Base-by-base conservation (phyloP, 2,888 invertebrate species). In the Rosalia funebris region DNA sequence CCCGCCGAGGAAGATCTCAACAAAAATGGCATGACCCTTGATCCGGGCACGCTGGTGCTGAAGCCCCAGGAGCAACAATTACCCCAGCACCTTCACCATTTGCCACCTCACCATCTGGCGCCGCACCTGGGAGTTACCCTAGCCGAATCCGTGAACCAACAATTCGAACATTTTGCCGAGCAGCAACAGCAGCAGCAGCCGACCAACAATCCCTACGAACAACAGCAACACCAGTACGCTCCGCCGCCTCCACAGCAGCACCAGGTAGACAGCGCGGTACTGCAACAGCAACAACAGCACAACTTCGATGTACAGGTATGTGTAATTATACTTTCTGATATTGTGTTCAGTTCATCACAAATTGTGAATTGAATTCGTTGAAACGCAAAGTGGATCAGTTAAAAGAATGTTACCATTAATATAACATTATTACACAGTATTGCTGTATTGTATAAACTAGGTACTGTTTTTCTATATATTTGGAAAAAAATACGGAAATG, bases 1-100 rank as follows among this genome's bases (percentile, higher is more conserved):
- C 95, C 96, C 47, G 93, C 93, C 11, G 95, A 95, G 82, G 92
- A 92, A 75, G 93, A 93, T 60, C 83, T 87, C 59, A 84, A 84
- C 65, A 88, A 88, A 76, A 87, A 87, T 72, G 74, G 80, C 54
- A 72, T 75, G 55, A 68, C 72, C n/a, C 70, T 78, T 48, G 77
- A 78, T 62, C 73, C 75, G 74, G 83, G 53, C 42, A 53, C 53
- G 16, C 34, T 53, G 53, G 53, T 53, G 17, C 42, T 53, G 32
- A 53, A 64, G 19, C 60, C 58, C 25, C 87, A 82, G 83, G 75
- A 59, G 78, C 82, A 87, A 72, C 86, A 83, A 62, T 82, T 83
- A 68, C 83, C 83, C n/a, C 82, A 83, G 37, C 83, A 74, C 59
- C 65, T 71, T 31, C 75, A 74, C 59, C 76, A 78, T 63, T 77